These are phyloP conservation scores for Pterostichus madidus DNA, from an alignment of 2,888 invertebrate genomes.

Conservation along the genomic window DNA sequence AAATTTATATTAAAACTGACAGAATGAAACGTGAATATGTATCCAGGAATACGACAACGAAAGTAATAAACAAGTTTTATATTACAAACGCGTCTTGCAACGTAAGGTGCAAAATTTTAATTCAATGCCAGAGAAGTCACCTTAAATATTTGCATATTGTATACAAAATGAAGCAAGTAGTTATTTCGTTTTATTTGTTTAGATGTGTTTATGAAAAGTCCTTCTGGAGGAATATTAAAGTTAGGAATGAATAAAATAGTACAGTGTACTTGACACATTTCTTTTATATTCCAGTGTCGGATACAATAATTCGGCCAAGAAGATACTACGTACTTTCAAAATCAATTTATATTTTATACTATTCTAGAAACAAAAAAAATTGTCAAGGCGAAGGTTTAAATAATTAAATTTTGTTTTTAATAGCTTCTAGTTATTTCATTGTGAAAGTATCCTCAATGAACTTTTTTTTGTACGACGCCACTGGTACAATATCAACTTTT, in stretches of 20 bases:
- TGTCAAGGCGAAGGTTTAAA: too few relatives aligned
- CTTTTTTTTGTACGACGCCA: too few relatives aligned
- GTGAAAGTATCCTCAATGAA: too few relatives aligned
- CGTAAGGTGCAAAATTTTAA: slow-evolving; percentile 8
- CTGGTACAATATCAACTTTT: too few relatives aligned
- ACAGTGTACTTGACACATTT: slow-evolving; percentile 31
- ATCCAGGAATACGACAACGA: too few relatives aligned
- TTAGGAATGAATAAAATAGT: slow-evolving; percentile 18
- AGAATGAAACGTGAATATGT: too few relatives aligned
- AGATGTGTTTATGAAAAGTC: slow-evolving; percentile 5
- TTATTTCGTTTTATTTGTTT: slow-evolving; percentile 4
- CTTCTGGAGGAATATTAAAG: slow-evolving; percentile 32
- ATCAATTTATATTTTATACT: too few relatives aligned
- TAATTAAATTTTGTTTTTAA: too few relatives aligned
- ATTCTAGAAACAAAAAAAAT: too few relatives aligned
- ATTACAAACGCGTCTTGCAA: not conserved
- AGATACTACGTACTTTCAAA: not conserved
- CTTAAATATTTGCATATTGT: slow-evolving; percentile 27
- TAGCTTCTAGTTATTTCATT: too few relatives aligned
- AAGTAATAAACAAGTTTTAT: slow-evolving; percentile 1
- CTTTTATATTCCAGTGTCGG: not conserved
- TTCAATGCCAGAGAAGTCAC: not conserved
- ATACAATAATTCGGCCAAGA: not conserved
- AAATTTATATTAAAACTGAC: not conserved
- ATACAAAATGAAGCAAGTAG: not conserved